A percentile compares a stretch with the other conserved stretches of the same genome.
Conservation (phyloP, 2,888 invertebrate species). For the Sesia apiformis region DNA sequence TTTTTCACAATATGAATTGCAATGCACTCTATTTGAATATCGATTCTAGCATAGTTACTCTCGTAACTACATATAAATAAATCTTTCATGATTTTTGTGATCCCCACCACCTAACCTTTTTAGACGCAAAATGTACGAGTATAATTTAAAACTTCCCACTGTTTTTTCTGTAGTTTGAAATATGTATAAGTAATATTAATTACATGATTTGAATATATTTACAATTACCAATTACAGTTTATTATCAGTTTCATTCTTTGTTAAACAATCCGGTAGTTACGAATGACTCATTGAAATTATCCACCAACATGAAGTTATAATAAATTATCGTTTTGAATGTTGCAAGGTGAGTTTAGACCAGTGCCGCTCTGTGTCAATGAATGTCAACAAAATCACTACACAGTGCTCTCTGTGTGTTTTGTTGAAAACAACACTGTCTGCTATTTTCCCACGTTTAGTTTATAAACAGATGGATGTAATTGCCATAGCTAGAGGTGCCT, state of each 20-base stretch:
- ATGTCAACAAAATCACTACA: background rate
- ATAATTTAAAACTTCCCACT: too few species aligned
- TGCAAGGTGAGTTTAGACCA: background rate
- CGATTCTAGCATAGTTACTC: too few species aligned
- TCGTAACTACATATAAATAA: too few species aligned
- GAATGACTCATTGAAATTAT: background rate
- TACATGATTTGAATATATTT: too few species aligned
- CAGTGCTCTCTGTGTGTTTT: background rate
- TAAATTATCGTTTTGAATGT: background rate
- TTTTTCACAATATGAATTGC: too few species aligned
- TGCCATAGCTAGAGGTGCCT: background rate
- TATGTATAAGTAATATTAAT: too few species aligned
- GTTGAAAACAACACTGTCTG: slow-evolving; percentile 2
- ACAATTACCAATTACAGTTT: too few species aligned
- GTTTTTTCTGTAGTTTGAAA: too few species aligned
- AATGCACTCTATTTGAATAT: too few species aligned
- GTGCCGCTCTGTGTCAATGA: background rate
- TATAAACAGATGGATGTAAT: slow-evolving; percentile 39
- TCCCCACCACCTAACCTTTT: too few species aligned
- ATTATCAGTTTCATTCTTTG: background rate
- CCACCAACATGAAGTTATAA: background rate
- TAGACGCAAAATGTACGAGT: too few species aligned
- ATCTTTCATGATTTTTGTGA: too few species aligned
- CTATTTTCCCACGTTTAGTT: slow-evolving; percentile 45
- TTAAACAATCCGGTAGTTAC: background rate